phyloP scores from a whole-genome alignment of 2,113 vertebrate genomes.

The Thomomys bottae region DNA sequence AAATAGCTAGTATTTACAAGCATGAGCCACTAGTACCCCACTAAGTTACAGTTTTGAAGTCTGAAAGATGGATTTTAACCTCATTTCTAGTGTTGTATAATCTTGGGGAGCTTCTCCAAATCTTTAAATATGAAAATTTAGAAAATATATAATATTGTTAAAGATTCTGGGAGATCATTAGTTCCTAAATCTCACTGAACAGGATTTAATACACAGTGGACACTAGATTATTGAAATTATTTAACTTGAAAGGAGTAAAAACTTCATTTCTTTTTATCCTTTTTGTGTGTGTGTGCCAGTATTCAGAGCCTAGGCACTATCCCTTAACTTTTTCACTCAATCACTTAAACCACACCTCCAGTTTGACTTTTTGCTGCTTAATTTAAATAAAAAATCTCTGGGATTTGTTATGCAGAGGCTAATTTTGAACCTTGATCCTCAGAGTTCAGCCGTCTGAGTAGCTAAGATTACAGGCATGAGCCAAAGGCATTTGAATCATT shows the following conservation, averaged over 20 bases:
- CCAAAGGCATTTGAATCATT: no score
- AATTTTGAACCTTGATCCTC: no score
- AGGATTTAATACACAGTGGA: neutral
- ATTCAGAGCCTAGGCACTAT: no score
- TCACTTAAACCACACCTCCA: no score
- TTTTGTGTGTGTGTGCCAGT: neutral
- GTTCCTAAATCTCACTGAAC: slow-evolving; percentile 3
- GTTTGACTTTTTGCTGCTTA: no score
- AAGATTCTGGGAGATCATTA: slow-evolving; percentile 15
- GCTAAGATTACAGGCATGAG: no score
- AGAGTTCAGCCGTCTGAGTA: no score
- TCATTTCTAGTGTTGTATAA: slow-evolving; percentile 5
- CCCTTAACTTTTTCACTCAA: no score
- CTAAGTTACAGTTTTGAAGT: neutral
- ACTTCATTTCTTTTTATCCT: neutral
- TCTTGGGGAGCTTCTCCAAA: neutral
- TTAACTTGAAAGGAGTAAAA: slow-evolving; percentile 26
- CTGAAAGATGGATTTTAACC: slow-evolving; percentile 31
- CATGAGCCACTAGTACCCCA: no score
- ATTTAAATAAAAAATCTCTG: no score
- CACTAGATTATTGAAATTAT: slow-evolving; percentile 39
- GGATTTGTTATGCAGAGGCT: no score
- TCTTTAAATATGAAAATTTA: slow-evolving; percentile 36
- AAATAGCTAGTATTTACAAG: no score
- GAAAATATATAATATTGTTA: slow-evolving; percentile 10